Percentiles rank a stretch among this genome's conserved stretches.
phyloP scores from a whole-genome alignment of 2,113 vertebrate genomes.

The Anguilla rostrata region DNA sequence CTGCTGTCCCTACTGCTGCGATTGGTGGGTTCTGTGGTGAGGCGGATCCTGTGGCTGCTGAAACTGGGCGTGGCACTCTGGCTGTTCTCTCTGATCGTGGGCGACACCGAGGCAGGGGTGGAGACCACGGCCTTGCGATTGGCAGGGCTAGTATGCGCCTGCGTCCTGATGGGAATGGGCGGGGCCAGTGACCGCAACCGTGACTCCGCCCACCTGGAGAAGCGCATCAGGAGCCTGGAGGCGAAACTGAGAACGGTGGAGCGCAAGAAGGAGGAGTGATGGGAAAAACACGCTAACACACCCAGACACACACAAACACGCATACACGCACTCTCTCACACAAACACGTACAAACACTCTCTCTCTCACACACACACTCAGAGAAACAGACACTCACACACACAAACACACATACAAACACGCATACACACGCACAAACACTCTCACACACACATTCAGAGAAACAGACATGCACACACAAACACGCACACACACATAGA shows the following conservation, averaged over 20 bases:
- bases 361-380: too few species aligned
- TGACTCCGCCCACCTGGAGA: slow-evolving; percentile 44
- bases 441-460: not conserved
- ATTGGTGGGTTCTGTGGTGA: slow-evolving; percentile 53
- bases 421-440: not conserved
- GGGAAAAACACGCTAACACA: not conserved
- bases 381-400: not conserved
- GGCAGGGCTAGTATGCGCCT: slow-evolving; percentile 51
- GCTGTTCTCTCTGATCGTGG: slow-evolving; percentile 58
- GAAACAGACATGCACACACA: not conserved
- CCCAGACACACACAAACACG: not conserved
- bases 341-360: not conserved
- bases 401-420: not conserved
- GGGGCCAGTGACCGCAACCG: not conserved
- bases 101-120: slow-evolving; percentile 46
- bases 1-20: slow-evolving; percentile 53
- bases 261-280: slow-evolving; percentile 50
- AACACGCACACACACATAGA: not conserved
- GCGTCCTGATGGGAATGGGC: slow-evolving; percentile 56
- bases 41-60: slow-evolving; percentile 56
- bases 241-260: slow-evolving; percentile 58
- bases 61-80: slow-evolving; percentile 48
- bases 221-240: slow-evolving; percentile 59
- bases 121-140: slow-evolving; percentile 56
- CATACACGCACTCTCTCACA: not conserved